Evolutionary conservation across 2,888 invertebrate genomes (phyloP).

Genomic region (Phytoseiulus persimilis): DNA sequence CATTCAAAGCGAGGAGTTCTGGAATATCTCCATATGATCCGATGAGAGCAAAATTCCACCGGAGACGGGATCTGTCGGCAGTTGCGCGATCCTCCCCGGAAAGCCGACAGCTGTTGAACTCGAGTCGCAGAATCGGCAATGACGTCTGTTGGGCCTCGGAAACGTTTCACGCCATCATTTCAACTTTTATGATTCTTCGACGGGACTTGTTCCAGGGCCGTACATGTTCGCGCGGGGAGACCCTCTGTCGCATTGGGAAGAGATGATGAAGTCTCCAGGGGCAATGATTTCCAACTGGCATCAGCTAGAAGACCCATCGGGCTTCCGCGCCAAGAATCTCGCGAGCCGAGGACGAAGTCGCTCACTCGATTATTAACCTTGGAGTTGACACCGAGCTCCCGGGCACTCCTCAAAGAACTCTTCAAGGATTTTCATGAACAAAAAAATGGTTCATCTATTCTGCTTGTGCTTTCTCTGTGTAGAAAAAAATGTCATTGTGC

Average conservation of each 20-base stretch:
- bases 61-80: background rate
- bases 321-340: constrained; percentile 6
- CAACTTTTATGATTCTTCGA: background rate
- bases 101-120: background rate
- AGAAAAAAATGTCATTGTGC: too few species aligned
- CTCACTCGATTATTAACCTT: constrained; percentile 5
- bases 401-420: background rate
- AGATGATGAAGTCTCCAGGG: constrained; percentile 48
- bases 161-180: background rate
- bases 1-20: background rate
- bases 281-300: constrained; percentile 44
- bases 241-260: constrained; percentile 50
- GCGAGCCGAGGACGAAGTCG: background rate
- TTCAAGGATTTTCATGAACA: background rate
- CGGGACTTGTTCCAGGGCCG: constrained; percentile 46
- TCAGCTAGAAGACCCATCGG: constrained; percentile 40
- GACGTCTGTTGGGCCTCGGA: background rate
- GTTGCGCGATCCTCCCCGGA: background rate
- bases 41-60: background rate
- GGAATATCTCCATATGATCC: background rate
- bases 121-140: background rate
- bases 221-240: constrained; percentile 50
- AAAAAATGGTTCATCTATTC: background rate
- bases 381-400: background rate
- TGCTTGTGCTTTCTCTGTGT: too few species aligned